A percentile compares a stretch with the other conserved stretches of the same genome.
phyloP scores from a whole-genome alignment of 1,140 invertebrate genomes.

The Limonius californicus region DNA sequence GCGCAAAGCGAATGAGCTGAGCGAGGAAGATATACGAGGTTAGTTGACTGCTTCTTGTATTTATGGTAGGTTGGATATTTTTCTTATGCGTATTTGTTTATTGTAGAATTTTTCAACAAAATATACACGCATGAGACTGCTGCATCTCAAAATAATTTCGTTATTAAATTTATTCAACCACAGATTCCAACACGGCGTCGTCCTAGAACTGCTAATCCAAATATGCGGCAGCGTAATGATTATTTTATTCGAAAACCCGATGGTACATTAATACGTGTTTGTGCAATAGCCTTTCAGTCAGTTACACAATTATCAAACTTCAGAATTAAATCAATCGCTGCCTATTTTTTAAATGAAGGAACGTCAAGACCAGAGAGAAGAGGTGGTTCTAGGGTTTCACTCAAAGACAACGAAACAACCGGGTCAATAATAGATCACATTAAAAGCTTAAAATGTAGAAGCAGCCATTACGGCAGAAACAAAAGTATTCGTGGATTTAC shows the following conservation, averaged over 20 bases:
- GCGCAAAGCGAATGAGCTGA: too few species aligned
- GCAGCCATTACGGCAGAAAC: neutral
- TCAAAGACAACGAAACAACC: neutral
- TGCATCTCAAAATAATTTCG: neutral
- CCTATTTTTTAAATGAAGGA: neutral
- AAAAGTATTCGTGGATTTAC: neutral
- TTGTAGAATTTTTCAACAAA: neutral
- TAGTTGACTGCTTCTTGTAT: too few species aligned
- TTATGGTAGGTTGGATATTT: too few species aligned
- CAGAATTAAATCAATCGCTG: neutral
- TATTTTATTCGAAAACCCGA: neutral
- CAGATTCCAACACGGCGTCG: neutral
- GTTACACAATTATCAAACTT: neutral
- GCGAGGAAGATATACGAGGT: too few species aligned
- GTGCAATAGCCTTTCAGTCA: neutral
- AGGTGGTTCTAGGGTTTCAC: neutral
- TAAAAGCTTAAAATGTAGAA: neutral
- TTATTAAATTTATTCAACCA: neutral
- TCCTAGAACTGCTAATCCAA: neutral
- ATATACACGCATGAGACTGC: neutral
- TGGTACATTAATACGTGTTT: neutral
- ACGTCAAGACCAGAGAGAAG: neutral
- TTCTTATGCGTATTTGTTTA: too few species aligned
- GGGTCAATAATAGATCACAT: neutral
- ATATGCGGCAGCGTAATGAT: neutral